Conservation (phyloP, 2,888 invertebrate genomes). For the Allygus modestus region DNA sequence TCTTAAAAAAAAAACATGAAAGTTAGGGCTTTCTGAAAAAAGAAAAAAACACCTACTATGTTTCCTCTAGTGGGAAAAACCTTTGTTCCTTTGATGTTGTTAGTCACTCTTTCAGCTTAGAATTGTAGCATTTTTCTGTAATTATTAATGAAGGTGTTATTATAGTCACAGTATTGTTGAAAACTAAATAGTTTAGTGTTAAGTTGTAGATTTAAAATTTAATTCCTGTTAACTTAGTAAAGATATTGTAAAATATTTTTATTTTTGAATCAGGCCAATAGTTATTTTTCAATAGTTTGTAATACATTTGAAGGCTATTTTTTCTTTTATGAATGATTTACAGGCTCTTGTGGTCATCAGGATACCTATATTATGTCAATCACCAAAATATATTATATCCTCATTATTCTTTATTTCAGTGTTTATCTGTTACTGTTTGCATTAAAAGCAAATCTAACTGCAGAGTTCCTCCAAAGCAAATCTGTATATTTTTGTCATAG, state of each 20-base stretch:
- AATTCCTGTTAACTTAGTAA: neutral
- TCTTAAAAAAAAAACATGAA: neutral
- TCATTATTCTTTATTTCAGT: too few relatives aligned
- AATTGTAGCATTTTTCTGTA: neutral
- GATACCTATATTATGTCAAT: too few relatives aligned
- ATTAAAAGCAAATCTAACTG: too few relatives aligned
- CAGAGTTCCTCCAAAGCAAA: too few relatives aligned
- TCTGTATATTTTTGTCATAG: neutral
- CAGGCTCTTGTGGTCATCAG: too few relatives aligned
- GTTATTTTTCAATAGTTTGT: too few relatives aligned
- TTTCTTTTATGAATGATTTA: too few relatives aligned
- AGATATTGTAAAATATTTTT: neutral
- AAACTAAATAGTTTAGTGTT: conserved; percentile 12
- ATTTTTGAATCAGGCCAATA: conserved; percentile 14
- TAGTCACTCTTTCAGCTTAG: conserved; percentile 4
- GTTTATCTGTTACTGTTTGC: too few relatives aligned
- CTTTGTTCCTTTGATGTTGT: conserved; percentile 21
- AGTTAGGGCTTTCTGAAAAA: conserved; percentile 3
- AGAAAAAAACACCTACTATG: neutral
- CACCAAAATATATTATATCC: too few relatives aligned
- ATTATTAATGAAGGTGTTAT: neutral
- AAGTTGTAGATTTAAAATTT: conserved; percentile 34
- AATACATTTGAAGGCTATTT: too few relatives aligned
- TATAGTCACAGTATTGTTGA: neutral
- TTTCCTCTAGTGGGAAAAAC: neutral